Conservation (phyloP, 2,113 vertebrate genomes). For the Calypte anna region DNA sequence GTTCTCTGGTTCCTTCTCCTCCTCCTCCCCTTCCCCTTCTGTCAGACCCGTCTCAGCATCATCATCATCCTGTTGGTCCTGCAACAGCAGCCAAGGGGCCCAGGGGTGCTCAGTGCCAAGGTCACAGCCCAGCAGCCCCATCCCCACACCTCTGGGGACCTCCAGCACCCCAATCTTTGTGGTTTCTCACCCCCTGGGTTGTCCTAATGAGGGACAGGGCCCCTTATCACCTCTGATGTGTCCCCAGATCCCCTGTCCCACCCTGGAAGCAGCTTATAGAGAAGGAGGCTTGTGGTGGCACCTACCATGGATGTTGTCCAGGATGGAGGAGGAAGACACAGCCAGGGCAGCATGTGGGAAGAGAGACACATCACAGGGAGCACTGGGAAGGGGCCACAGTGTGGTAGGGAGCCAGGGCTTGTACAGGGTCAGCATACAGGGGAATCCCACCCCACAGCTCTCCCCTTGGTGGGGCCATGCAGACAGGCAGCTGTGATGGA, state of each 20-base stretch:
- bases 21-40: constrained; percentile 92
- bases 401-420: background rate
- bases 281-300: background rate
- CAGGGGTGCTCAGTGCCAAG: background rate
- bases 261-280: background rate
- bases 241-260: background rate
- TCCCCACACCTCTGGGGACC: background rate
- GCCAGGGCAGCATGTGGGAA: background rate
- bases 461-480: rapidly evolving
- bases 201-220: background rate
- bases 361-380: background rate
- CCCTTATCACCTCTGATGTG: background rate
- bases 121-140: background rate
- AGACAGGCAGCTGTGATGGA: background rate
- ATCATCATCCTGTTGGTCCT: constrained; percentile 90
- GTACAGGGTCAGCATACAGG: rapidly evolving
- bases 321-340: background rate
- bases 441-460: background rate
- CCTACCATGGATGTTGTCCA: constrained; percentile 45
- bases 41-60: constrained; percentile 89
- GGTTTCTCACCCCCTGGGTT: background rate
- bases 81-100: background rate
- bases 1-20: constrained; percentile 95
- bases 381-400: rapidly evolving
- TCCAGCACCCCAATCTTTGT: background rate